These are phyloP conservation scores for Bubo bubo DNA, from an alignment of 2,113 vertebrate genomes.

Conservation along the genomic window DNA sequence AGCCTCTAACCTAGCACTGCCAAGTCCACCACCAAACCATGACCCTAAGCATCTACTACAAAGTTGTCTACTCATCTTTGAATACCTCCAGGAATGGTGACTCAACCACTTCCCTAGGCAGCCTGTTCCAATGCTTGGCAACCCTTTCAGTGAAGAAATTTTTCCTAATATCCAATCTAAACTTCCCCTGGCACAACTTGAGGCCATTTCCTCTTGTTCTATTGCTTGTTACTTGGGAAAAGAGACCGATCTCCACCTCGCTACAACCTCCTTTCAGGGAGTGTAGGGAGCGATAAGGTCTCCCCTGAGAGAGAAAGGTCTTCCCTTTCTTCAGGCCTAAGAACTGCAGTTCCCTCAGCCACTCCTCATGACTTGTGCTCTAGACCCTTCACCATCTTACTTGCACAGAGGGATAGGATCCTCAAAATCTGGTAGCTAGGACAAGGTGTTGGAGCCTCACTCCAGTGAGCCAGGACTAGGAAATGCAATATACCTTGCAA, in stretches of 20 bases:
- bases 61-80: background rate
- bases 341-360: background rate
- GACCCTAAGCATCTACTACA: background rate
- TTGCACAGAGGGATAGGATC: background rate
- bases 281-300: background rate
- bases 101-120: background rate
- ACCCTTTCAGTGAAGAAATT: background rate
- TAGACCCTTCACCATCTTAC: background rate
- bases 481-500: background rate
- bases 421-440: background rate
- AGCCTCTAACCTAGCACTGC: background rate
- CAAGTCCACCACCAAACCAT: background rate
- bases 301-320: background rate
- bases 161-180: background rate
- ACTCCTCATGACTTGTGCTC: background rate
- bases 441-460: background rate
- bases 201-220: background rate
- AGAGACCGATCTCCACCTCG: fast-evolving
- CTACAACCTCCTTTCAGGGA: background rate
- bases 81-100: background rate
- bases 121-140: background rate
- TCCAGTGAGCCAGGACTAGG: fast-evolving
- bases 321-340: background rate
- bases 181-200: background rate
- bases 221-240: fast-evolving